Base-by-base conservation (phyloP, 2,113 vertebrate species). In the Aptenodytes patagonicus region DNA sequence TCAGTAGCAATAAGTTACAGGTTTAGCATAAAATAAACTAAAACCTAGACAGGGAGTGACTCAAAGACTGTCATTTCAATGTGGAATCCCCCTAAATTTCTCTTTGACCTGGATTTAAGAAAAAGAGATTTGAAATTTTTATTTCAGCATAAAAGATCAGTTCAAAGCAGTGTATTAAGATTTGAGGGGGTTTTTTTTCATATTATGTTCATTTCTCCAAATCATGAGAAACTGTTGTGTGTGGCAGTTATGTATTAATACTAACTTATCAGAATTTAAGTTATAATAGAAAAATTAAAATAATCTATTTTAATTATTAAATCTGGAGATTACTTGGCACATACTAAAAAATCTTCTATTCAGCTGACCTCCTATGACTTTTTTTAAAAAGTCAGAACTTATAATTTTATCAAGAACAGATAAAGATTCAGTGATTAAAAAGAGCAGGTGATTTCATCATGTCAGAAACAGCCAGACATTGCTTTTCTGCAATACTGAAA, bases 151-250 rank as follows among this genome's bases (percentile, higher is more conserved):
- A 85, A 75, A 17, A 51, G 14, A 7, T 58, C n/a, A 40, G 9
- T 64, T 81, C 17, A 77, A 60, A 90, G 11, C 11, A 47, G 5
- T 47, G 17, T 71, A 54, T 57, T 54, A 70, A 87, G 51, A 69
- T 70, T 20, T 29, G 7, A 51, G 2, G 26, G 0, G 18, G 14
- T 55, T 17, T 55, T 11, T 19, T 31, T 40, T 11, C 0, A 13
- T 26, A 12, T 65, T 65, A 28, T 58, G 13, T 52, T 52, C 0
- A 49, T 82, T 85, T 82, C 6, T 78, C 34, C 70, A 61, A 69
- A 78, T 65, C 7, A 44, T 24, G 17, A 70, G 6, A 62, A 38
- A 52, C 73, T 58, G 13, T 49, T 80, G 16, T 87, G 12, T 22
- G 20, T 44, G 19, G 6, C 13, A 75, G 31, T 44, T 61, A 40